A percentile compares a stretch with the other conserved stretches of the same genome.
Evolutionary conservation across 2,888 invertebrate species (phyloP).

Genomic region (Leucoma salicis): DNA sequence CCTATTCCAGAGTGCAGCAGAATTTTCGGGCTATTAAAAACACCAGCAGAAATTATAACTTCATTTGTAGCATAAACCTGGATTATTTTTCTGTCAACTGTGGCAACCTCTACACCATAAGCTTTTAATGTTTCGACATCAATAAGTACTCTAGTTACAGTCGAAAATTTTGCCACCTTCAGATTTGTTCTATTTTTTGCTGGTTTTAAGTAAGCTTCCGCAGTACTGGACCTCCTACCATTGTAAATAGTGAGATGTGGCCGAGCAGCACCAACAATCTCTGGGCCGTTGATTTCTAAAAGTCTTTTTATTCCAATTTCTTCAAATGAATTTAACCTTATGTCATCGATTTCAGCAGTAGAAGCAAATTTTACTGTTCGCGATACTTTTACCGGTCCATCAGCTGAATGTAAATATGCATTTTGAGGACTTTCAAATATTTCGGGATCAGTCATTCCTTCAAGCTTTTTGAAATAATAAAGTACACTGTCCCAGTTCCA

Average conservation of each 20-base stretch:
- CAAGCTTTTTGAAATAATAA: conserved; percentile 52
- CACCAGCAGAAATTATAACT: conserved; percentile 63
- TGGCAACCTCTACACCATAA: conserved; percentile 52
- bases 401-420: conserved; percentile 43
- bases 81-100: conserved; percentile 37
- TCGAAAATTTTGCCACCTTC: conserved; percentile 52
- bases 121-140: conserved; percentile 41
- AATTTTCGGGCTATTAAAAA: conserved; percentile 62
- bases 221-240: conserved; percentile 63
- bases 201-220: conserved; percentile 57
- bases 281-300: conserved; percentile 48
- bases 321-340: conserved; percentile 39
- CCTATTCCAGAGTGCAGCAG: conserved; percentile 68
- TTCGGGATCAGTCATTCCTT: conserved; percentile 49
- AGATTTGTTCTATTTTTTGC: conserved; percentile 52
- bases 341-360: conserved; percentile 39
- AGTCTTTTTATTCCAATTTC: conserved; percentile 51
- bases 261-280: conserved; percentile 39
- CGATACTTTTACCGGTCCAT: conserved; percentile 51
- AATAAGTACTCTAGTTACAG: conserved; percentile 57
- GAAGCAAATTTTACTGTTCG: conserved; percentile 38
- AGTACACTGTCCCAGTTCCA: conserved; percentile 53
- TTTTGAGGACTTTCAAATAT: conserved; percentile 39
- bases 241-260: conserved; percentile 51
- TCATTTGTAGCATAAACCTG: conserved; percentile 53